phyloP scores from a whole-genome alignment of 1,140 invertebrate genomes.

The Anastatus disparis region DNA sequence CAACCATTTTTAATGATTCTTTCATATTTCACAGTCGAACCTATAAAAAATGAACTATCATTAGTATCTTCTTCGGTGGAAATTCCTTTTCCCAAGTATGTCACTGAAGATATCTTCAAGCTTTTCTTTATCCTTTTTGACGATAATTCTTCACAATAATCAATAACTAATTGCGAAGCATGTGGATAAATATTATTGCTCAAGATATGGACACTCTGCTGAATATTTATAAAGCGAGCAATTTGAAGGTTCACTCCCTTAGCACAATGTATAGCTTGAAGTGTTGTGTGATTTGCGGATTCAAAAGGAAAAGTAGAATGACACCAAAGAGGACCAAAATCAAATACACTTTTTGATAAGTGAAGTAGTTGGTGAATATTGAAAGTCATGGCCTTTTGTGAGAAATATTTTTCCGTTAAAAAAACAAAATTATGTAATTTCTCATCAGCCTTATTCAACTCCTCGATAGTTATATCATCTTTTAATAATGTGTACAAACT shows the following conservation, averaged over 20 bases:
- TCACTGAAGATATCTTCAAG: neutral
- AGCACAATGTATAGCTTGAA: no score
- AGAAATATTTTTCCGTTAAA: neutral
- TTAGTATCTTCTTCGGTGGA: neutral
- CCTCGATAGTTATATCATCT: neutral
- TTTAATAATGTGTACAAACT: neutral
- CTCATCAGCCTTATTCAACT: neutral
- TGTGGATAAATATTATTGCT: neutral
- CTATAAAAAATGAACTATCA: no score
- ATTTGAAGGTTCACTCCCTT: no score
- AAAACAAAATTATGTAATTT: neutral
- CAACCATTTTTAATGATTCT: no score
- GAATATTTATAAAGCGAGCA: no score
- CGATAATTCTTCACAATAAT: neutral
- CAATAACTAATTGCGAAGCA: neutral
- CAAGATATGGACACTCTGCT: no score
- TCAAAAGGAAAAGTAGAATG: no score
- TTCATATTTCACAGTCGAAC: no score
- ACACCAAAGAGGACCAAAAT: no score
- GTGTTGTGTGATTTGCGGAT: no score
- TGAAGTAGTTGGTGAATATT: neutral
- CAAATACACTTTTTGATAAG: neutral
- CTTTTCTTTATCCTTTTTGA: neutral
- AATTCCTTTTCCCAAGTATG: neutral
- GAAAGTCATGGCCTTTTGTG: neutral